Evolutionary conservation across 2,797 vertebrate genomes (phyloP), one percentile per base, ranked within the genome.

Genomic region (Semaprochilodus insignis): DNA sequence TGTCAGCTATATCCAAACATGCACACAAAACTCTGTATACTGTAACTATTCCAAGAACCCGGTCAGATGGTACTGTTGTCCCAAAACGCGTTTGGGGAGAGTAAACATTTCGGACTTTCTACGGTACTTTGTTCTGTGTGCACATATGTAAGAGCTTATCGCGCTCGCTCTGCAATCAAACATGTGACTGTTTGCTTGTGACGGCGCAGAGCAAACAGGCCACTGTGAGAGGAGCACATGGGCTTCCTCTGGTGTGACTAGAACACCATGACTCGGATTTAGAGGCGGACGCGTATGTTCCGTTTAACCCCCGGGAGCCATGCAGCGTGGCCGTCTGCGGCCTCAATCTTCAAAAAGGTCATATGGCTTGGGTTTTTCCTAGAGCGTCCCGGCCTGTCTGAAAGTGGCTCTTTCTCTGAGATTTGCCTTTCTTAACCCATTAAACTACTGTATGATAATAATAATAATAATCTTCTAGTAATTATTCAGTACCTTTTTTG

Each of bases 101-200:
- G 57, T 34, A 76, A 76, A 76, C 57, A 60, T 63, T 48, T 74
- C 66, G 16, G 75, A 74, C 69, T 85, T 78, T 70, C 44, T 23
- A 25, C n/a, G 66, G 77, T 51, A 80, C 81, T 80, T 79, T 82
- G 81, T 55, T 80, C 81, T 77, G 51, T 80, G 81, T 80, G 48
- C 80, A 57, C 48, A 34, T 54, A 54, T 59, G 57, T 51, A 84
- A 87, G 67, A 72, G 76, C 84, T 85, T 85, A 83, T 85, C 83
- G 2, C 63, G 31, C 52, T 52, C 48, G 36, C 52, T 48, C 72
- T 55, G 76, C 54, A 77, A 79, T 77, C 51, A 34, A 52, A 72
- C 81, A 72, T 82, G 74, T 82, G 82, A 84, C 76, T 79, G 55
- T 81, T 85, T 77, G 74, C 36, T 36, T 74, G 75, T 57, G 48